Base-by-base conservation (phyloP, 2,113 vertebrate genomes). In the Ciconia boyciana region DNA sequence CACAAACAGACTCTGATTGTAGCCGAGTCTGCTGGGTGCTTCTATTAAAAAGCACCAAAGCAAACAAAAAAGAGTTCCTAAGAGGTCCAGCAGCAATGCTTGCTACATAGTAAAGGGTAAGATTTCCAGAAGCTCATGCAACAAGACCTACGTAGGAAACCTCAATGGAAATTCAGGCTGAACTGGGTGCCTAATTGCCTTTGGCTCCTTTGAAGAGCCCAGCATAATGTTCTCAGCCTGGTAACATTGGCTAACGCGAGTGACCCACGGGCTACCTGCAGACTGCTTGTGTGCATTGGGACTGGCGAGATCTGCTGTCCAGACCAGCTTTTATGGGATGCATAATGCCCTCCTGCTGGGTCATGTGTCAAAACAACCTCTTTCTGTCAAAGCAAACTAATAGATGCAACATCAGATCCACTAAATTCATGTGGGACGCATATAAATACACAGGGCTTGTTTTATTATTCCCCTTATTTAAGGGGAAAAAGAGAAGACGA, bases 31-130 rank as follows among this genome's bases (percentile, higher is more conserved):
- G n/a, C 20, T 7, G 31, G 6, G 2, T 20, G 16, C 28, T 46
- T 14, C 80, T 16, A 0, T 19, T 17, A 52, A 14, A 48, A 86
- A 74, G 57, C 70, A 64, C 24, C 52, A n/a, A 26, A 66, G 58
- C 72, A 43, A 60, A 58, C 29, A 39, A 24, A 24, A 36, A 43
- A 2, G 5, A 72, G 72, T 7, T 64, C 70, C 68, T 24, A 29
- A 24, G 25, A 48, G 49, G 28, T 32, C 29, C 44, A 44, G n/a
- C 39, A 70, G 83, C 62, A 68, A 12, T 0, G 1, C 11, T n/a
- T 1, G 0, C 16, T 18, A 8, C 20, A 5, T 1, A 9, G 26
- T 3, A 13, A 74, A 32, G 71, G 32, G 21, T 19, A 16, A 39
- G 11, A 32, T 8, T 60, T 48, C n/a, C 79, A 83, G 39, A 26